Conservation (phyloP, 2,113 vertebrate species). For the Stigmatopora nigra region DNA sequence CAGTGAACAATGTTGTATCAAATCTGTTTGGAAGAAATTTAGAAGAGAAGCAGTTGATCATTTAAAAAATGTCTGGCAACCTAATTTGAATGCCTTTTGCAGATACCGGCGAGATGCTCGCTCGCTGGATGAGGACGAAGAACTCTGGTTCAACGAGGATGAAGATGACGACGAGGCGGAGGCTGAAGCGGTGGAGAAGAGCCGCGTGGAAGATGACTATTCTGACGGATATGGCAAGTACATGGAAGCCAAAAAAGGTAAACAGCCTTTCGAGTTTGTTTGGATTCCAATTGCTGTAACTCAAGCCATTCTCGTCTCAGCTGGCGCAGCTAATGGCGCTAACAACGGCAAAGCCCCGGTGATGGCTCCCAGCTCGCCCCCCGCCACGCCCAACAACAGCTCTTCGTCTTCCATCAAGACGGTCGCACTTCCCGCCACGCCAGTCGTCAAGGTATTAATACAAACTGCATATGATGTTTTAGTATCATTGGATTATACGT, state of each 20-base stretch:
- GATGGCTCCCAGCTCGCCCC: slow-evolving; percentile 76
- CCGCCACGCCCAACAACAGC: slow-evolving; percentile 74
- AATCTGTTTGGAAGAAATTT: too few relatives aligned
- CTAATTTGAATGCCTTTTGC: slow-evolving; percentile 16
- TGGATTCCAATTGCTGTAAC: neutral
- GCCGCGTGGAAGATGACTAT: slow-evolving; percentile 88
- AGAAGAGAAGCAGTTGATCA: too few relatives aligned
- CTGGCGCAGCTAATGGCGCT: slow-evolving; percentile 81
- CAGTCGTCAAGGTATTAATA: slow-evolving; percentile 70
- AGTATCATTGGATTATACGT: too few relatives aligned
- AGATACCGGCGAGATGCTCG: slow-evolving; percentile 90
- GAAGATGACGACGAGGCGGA: slow-evolving; percentile 91
- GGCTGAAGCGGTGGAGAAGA: slow-evolving; percentile 84
- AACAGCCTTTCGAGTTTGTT: too few relatives aligned
- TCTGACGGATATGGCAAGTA: slow-evolving; percentile 93
- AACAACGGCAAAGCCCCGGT: slow-evolving; percentile 78
- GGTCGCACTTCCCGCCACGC: slow-evolving; percentile 71
- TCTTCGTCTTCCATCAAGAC: slow-evolving; percentile 81
- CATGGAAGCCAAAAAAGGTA: slow-evolving; percentile 98
- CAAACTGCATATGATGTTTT: neutral
- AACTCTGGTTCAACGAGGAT: slow-evolving; percentile 96
- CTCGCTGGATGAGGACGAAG: slow-evolving; percentile 89
- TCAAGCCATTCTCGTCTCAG: slow-evolving; percentile 46
- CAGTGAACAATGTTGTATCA: neutral
- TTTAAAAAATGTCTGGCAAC: neutral